A percentile compares a stretch with the other conserved stretches of the same genome.
phyloP scores from a whole-genome alignment of 2,113 vertebrate genomes.

The Neomonachus schauinslandi region DNA sequence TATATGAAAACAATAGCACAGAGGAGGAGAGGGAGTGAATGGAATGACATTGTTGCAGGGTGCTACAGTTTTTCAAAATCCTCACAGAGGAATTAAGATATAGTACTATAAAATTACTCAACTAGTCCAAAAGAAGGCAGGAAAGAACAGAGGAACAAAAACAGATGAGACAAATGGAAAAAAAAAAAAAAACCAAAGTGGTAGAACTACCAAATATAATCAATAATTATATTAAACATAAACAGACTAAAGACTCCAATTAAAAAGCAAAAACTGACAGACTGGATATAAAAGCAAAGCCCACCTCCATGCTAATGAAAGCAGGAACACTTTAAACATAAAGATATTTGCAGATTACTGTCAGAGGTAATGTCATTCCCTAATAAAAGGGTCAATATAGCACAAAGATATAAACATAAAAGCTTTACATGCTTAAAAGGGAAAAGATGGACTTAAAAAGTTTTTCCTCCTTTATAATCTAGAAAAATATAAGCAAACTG shows the following conservation, averaged over 20 bases:
- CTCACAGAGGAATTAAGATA: not conserved
- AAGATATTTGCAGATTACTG: not conserved
- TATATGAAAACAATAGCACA: not conserved
- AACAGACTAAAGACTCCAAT: not conserved
- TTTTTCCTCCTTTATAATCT: not conserved
- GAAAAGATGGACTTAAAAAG: not conserved
- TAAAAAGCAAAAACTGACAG: not conserved
- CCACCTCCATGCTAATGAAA: not conserved
- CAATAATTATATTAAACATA: not conserved
- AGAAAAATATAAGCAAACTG: not conserved
- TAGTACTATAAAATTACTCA: not conserved
- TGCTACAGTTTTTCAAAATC: not conserved
- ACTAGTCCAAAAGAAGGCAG: not conserved
- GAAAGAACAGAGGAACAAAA: not conserved
- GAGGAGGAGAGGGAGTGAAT: not conserved
- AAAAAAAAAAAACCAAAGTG: not conserved
- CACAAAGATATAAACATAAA: not conserved
- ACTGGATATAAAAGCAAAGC: not conserved
- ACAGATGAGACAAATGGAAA: not conserved
- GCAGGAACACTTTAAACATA: not conserved
- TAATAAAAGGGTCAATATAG: not conserved
- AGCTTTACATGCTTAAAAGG: not conserved
- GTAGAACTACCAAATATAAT: not conserved
- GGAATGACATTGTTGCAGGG: accelerated
- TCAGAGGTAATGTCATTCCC: not conserved